Evolutionary conservation across 1,140 invertebrate species (phyloP), one percentile per base, ranked within the genome.

Genomic region (Ridgeia piscesae): DNA sequence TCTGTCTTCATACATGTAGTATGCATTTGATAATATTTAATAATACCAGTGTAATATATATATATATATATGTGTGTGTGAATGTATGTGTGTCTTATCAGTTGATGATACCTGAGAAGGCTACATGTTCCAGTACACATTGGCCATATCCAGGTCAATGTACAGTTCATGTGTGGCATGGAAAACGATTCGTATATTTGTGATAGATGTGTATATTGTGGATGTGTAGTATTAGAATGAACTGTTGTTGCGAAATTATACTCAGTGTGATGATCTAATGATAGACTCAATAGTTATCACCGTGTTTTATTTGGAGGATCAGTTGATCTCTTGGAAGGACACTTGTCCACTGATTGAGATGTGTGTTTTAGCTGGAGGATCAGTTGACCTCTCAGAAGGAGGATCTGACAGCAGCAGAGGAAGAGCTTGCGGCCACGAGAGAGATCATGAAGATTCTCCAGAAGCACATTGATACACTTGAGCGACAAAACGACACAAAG

Each of bases 381-480:
- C 92, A 95, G 35, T 34, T 95, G n/a, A 27, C 91, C 27, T 92
- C 91, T 6, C 91, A 94, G 34, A 94, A 95, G 92, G 95, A 96
- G 92, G 96, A 96, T 93, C 92, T 96, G 1, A 89, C 94, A 21
- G 95, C 95, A 4, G 91, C 94, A 33, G 95, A 95, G 91, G 95
- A 96, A 92, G 96, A 96, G 93, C 93, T 96, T 1, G 91, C 94
- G 14, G 95, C 95, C 48, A 95, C 95, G 93, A 93, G 94, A 92
- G 95, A 96, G 93, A 95, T 96, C 90, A 94, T 96, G n/a, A 94
- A 94, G 92, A 89, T 96, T 11, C 93, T 96, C 33, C 96, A 96
- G 93, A 94, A 95, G 92, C 94, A 96, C 92, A 92, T 96, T 31
- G 94, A 95, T 93, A 92, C 93, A 27, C 91, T 94, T 35, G 93